phyloP scores from a whole-genome alignment of 2,113 vertebrate genomes.

The Ameiurus melas region DNA sequence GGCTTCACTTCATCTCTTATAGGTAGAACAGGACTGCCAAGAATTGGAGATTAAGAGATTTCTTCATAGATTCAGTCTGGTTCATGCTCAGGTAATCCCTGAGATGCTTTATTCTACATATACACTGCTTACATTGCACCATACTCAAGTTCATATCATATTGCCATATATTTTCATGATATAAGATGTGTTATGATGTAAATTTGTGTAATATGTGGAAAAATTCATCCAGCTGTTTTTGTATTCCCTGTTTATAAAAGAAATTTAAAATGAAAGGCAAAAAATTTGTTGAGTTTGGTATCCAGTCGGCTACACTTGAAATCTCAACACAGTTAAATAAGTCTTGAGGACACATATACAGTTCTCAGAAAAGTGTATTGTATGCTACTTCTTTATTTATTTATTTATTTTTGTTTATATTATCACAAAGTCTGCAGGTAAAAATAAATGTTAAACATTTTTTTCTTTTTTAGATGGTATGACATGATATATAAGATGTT shows the following conservation, averaged over 20 bases:
- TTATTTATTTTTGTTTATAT: not conserved
- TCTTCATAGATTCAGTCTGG: constrained; percentile 71
- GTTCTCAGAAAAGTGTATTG: not conserved
- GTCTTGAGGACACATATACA: not conserved
- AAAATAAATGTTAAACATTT: not conserved
- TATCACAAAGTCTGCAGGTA: not conserved
- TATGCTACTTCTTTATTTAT: not conserved
- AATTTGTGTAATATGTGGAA: not conserved
- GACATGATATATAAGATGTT: not conserved
- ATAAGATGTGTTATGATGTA: not conserved
- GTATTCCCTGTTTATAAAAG: not conserved
- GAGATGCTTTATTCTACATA: not conserved
- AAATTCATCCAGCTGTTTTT: not conserved
- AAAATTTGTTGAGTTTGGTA: not conserved
- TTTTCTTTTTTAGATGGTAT: not conserved
- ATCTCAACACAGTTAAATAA: not conserved
- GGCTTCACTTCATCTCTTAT: not conserved
- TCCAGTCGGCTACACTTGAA: no score
- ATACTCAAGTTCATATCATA: not conserved
- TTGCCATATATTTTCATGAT: not conserved
- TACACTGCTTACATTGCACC: not conserved
- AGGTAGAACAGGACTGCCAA: constrained; percentile 9
- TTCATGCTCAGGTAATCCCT: constrained; percentile 73
- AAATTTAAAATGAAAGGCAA: not conserved
- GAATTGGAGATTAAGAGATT: constrained; percentile 61